A percentile compares a stretch with the other conserved stretches of the same genome.
Evolutionary conservation across 2,113 vertebrate species (phyloP).

Genomic region (Menidia beryllina): DNA sequence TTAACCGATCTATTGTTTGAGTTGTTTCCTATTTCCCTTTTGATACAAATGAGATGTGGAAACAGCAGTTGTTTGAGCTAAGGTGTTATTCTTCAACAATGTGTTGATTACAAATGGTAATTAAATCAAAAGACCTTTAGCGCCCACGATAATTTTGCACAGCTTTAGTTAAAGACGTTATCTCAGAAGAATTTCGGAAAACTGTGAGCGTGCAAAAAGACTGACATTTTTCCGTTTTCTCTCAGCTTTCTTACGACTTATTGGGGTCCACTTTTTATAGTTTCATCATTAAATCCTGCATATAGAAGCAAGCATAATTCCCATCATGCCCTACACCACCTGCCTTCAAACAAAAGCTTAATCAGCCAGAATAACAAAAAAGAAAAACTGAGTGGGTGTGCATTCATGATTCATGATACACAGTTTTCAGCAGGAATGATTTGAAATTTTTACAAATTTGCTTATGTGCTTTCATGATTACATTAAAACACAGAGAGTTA

Average conservation of each 20-base stretch:
- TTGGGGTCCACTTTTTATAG: neutral
- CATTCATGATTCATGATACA: neutral
- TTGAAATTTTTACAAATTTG: neutral
- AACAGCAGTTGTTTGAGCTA: neutral
- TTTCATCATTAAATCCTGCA: neutral
- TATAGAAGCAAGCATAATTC: neutral
- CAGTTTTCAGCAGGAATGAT: neutral
- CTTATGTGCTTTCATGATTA: neutral
- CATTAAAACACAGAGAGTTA: neutral
- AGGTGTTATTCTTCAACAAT: neutral
- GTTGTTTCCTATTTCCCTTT: neutral
- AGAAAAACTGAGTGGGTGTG: neutral
- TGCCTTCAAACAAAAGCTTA: constrained; percentile 1
- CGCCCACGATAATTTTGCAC: neutral
- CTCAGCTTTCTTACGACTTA: neutral
- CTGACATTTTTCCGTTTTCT: neutral
- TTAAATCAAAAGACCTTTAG: neutral
- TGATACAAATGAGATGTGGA: neutral
- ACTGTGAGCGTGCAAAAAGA: neutral
- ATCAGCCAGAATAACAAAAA: neutral
- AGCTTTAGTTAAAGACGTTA: constrained; percentile 1
- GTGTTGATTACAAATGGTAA: neutral
- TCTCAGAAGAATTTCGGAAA: neutral
- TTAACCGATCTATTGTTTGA: neutral
- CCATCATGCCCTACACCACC: neutral